Conservation (phyloP, 2,113 vertebrate species). For the Acrocephalus kingi region DNA sequence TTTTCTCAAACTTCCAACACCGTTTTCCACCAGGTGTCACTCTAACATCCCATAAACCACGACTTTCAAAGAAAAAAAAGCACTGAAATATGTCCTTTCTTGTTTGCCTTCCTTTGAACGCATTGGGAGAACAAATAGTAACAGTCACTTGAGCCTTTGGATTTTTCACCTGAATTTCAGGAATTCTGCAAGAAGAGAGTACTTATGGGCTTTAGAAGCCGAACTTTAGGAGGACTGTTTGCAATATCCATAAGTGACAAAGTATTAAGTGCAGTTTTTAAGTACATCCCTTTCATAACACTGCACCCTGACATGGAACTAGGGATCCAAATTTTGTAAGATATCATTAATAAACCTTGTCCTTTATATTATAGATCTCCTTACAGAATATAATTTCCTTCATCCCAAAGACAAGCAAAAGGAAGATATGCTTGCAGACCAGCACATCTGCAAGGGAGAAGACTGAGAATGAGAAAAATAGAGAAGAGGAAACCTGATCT, state of each 20-base stretch:
- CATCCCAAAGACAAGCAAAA: background rate
- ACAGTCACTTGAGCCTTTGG: background rate
- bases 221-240: background rate
- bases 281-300: background rate
- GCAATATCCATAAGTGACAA: background rate
- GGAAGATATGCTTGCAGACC: background rate
- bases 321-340: background rate
- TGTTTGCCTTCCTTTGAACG: background rate
- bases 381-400: background rate
- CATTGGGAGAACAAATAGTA: background rate
- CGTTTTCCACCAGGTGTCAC: conserved; percentile 72
- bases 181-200: background rate
- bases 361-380: background rate
- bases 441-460: background rate
- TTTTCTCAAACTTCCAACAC: background rate
- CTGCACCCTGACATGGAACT: background rate
- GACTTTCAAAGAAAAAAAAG: background rate
- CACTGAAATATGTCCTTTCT: background rate
- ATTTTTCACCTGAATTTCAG: background rate
- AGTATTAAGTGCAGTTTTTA: background rate
- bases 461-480: background rate
- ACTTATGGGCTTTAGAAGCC: background rate
- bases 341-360: background rate
- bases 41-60: conserved; percentile 42
- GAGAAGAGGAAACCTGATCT: background rate